Conservation (phyloP, 2,113 vertebrate genomes). For the Bathybates hornii region DNA sequence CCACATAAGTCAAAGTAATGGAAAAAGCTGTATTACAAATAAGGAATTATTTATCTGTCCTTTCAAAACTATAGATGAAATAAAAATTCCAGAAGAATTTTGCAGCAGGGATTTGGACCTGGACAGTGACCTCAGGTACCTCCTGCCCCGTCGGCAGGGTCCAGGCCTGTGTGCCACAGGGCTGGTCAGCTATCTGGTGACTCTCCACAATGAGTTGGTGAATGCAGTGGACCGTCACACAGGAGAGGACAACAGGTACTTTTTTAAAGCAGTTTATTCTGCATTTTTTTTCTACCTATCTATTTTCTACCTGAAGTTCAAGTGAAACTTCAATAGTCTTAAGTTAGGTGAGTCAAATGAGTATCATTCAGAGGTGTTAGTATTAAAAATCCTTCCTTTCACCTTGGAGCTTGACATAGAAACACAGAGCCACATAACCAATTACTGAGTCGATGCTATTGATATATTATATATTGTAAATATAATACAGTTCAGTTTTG, state of each 20-base stretch:
- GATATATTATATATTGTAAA: rapidly evolving
- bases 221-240: slow-evolving; percentile 59
- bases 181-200: slow-evolving; percentile 79
- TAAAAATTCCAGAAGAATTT: slow-evolving; percentile 77
- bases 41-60: rapidly evolving
- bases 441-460: neutral
- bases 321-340: neutral
- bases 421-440: rapidly evolving
- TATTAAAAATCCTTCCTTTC: rapidly evolving
- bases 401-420: rapidly evolving
- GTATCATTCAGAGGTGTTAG: rapidly evolving
- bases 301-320: neutral
- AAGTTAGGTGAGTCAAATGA: neutral
- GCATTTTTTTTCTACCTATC: neutral
- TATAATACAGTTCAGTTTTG: neutral
- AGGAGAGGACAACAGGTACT: slow-evolving; percentile 65
- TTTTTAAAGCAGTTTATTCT: neutral
- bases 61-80: slow-evolving; percentile 67
- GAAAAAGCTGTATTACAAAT: rapidly evolving
- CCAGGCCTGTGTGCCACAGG: slow-evolving; percentile 82
- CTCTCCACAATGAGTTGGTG: slow-evolving; percentile 78
- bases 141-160: slow-evolving; percentile 77
- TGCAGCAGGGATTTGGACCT: slow-evolving; percentile 70
- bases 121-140: slow-evolving; percentile 60
- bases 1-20: neutral